phyloP scores from a whole-genome alignment of 2,797 vertebrate genomes.

The Cynopterus sphinx region DNA sequence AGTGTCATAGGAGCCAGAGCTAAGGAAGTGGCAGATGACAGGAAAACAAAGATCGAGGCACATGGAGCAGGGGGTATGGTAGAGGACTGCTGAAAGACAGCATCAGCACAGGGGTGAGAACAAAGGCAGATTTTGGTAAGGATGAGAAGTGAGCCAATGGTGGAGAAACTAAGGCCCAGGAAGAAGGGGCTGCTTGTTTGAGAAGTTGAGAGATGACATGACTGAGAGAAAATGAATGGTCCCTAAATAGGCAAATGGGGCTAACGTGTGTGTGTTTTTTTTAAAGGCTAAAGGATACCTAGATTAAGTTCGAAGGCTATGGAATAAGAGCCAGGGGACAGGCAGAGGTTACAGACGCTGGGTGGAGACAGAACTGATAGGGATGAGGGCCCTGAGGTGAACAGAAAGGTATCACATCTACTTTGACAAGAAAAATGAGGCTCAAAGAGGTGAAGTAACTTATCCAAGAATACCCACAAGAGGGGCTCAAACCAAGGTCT shows the following conservation, averaged over 20 bases:
- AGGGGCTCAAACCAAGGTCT: not conserved
- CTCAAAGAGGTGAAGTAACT: not conserved
- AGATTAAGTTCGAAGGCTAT: not conserved
- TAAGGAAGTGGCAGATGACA: not conserved
- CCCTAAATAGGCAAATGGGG: not conserved
- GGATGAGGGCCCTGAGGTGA: not conserved
- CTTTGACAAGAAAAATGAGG: not conserved
- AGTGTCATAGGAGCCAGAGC: not conserved
- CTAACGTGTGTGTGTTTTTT: not conserved
- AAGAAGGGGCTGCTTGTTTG: not conserved
- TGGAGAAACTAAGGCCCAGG: not conserved
- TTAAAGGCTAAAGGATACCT: not conserved
- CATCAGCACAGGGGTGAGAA: not conserved
- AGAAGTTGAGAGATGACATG: not conserved
- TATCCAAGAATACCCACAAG: not conserved
- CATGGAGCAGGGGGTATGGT: not conserved
- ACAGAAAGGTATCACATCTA: not conserved
- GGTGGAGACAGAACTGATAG: not conserved
- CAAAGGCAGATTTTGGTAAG: not conserved
- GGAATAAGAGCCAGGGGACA: not conserved
- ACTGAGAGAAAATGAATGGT: not conserved
- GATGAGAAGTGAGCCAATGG: not conserved
- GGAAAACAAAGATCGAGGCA: not conserved
- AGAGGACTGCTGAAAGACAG: rapidly evolving
- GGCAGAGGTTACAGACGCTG: not conserved